Percentiles rank a stretch among this genome's conserved stretches.
phyloP scores from a whole-genome alignment of 2,797 vertebrate species.

The Simalia tracyae region DNA sequence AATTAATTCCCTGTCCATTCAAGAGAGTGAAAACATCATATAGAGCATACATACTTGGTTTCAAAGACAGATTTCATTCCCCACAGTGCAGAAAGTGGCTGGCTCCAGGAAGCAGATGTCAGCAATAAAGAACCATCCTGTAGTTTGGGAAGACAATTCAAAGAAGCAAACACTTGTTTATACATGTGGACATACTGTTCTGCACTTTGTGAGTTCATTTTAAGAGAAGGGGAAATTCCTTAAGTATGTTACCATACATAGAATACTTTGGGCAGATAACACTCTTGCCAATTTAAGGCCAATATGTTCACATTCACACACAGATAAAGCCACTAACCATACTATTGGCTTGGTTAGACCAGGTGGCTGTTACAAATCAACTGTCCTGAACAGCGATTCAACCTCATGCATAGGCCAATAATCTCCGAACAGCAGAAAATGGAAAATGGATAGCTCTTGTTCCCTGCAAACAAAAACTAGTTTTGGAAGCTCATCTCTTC shows the following conservation, averaged over 20 bases:
- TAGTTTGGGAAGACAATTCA: slow-evolving; percentile 33
- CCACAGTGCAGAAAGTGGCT: slow-evolving; percentile 95
- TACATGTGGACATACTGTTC: neutral
- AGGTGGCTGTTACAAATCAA: neutral
- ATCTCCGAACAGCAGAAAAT: neutral
- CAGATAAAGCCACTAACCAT: neutral
- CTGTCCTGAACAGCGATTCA: neutral
- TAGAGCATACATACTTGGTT: slow-evolving; percentile 89
- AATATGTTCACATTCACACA: neutral
- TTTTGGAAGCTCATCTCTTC: slow-evolving; percentile 6
- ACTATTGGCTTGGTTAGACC: neutral
- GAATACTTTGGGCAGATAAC: neutral
- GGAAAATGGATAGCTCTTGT: neutral
- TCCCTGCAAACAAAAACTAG: neutral
- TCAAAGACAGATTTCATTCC: slow-evolving; percentile 99
- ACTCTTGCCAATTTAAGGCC: neutral
- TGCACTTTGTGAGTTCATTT: neutral
- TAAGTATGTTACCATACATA: neutral
- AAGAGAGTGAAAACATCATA: neutral
- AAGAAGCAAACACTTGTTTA: slow-evolving; percentile 23
- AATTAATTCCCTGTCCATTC: neutral
- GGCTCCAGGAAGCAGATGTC: slow-evolving; percentile 97
- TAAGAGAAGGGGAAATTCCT: neutral
- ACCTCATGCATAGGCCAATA: neutral
- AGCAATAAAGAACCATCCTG: slow-evolving; percentile 95